Percentiles rank a stretch among this genome's conserved stretches.
Conservation (phyloP, 2,888 invertebrate species). For the Hemaris fuciformis region DNA sequence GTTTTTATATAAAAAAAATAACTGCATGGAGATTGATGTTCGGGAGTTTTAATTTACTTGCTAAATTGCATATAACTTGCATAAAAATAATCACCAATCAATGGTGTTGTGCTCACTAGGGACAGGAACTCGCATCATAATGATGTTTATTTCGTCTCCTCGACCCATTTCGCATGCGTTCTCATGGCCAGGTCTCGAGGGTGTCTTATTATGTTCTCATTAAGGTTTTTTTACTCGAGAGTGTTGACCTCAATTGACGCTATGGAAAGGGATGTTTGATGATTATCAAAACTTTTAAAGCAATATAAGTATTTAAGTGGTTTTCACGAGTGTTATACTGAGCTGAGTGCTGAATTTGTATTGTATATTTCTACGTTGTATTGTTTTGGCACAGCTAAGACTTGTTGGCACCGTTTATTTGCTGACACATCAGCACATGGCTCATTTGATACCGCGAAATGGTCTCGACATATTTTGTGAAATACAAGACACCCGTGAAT, state of each 20-base stretch:
- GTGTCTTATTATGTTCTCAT: neutral
- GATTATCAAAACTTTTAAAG: no score
- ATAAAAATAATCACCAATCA: no score
- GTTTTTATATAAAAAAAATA: no score
- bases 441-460: slow-evolving; percentile 23
- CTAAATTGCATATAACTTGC: no score
- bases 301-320: no score
- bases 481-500: slow-evolving; percentile 3
- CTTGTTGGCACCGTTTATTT: slow-evolving; percentile 30
- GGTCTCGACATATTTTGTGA: slow-evolving; percentile 11
- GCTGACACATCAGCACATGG: slow-evolving; percentile 31
- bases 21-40: no score
- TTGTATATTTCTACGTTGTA: slow-evolving; percentile 18
- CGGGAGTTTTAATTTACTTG: no score
- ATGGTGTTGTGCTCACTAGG: no score
- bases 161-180: neutral
- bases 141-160: neutral
- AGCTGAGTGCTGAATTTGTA: neutral
- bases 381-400: slow-evolving; percentile 28
- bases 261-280: no score
- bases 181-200: neutral
- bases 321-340: neutral
- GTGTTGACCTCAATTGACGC: neutral
- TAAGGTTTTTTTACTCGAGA: neutral
- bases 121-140: neutral